Conservation (phyloP, 1,140 invertebrate species). For the Drosophila nikananu region DNA sequence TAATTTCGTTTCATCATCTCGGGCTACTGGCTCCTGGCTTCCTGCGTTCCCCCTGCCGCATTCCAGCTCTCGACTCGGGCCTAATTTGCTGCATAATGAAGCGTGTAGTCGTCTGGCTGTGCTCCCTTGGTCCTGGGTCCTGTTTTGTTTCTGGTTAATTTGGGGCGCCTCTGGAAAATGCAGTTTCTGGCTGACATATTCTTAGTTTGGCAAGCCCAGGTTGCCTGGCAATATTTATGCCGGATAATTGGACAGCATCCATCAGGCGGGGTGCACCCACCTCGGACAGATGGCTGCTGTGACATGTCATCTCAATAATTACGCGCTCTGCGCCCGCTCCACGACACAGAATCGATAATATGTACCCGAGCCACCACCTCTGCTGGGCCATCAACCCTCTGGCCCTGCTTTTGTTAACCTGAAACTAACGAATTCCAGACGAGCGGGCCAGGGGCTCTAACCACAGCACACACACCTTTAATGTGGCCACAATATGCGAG, state of each 20-base stretch:
- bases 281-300: conserved; percentile 31
- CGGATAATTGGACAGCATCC: conserved; percentile 48
- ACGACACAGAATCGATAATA: conserved; percentile 25
- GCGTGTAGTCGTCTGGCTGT: conserved; percentile 63
- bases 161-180: conserved; percentile 10
- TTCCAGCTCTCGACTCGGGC: conserved; percentile 49
- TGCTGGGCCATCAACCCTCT: conserved; percentile 22
- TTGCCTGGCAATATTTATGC: conserved; percentile 17
- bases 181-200: conserved; percentile 41
- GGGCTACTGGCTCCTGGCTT: conserved; percentile 16
- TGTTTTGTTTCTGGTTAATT: conserved; percentile 56
- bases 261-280: conserved; percentile 17
- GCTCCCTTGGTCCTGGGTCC: conserved; percentile 8
- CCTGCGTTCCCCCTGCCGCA: conserved; percentile 5
- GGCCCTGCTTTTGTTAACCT: conserved; percentile 72
- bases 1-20: conserved; percentile 78
- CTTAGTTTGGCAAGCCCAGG: conserved; percentile 2
- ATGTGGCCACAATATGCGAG: conserved; percentile 47
- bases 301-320: conserved; percentile 49
- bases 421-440: conserved; percentile 71
- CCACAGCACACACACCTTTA: conserved; percentile 65
- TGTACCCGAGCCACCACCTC: background rate
- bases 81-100: conserved; percentile 84
- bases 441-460: conserved; percentile 13
- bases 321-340: conserved; percentile 2